Evolutionary conservation across 2,797 vertebrate species (phyloP).

Genomic region (Rhynchotus rufescens): DNA sequence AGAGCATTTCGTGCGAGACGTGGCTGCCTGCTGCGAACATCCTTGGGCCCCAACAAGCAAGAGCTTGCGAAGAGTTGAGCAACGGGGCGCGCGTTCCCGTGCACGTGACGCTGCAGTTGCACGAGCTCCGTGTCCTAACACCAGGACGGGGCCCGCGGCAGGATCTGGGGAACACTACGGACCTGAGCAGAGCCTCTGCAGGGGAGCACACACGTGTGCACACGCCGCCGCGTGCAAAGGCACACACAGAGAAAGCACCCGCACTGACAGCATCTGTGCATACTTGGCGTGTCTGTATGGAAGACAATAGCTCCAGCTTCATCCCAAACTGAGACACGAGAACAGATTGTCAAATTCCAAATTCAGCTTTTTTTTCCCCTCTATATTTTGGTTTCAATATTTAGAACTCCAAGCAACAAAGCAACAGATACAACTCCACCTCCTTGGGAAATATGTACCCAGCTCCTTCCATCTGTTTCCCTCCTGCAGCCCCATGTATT

Average conservation of each 20-base stretch:
- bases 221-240: rapidly evolving
- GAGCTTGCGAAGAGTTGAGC: neutral
- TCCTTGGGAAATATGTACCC: conserved; percentile 23
- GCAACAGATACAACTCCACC: conserved; percentile 57
- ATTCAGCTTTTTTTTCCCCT: neutral
- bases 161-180: neutral
- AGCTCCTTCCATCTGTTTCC: conserved; percentile 55
- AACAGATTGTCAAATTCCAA: neutral
- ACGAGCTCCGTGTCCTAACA: rapidly evolving
- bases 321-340: conserved; percentile 9
- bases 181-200: neutral
- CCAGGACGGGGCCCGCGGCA: neutral
- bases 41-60: neutral
- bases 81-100: rapidly evolving
- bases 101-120: neutral
- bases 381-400: conserved; percentile 40
- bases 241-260: neutral
- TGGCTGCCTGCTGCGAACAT: neutral
- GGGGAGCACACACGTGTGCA: neutral
- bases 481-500: conserved; percentile 4
- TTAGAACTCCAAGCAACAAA: conserved; percentile 35
- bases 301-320: neutral
- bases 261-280: neutral
- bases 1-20: rapidly evolving
- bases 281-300: neutral